These are phyloP conservation scores for Carettochelys insculpta DNA, from an alignment of 2,113 vertebrate genomes.

Conservation along the genomic window DNA sequence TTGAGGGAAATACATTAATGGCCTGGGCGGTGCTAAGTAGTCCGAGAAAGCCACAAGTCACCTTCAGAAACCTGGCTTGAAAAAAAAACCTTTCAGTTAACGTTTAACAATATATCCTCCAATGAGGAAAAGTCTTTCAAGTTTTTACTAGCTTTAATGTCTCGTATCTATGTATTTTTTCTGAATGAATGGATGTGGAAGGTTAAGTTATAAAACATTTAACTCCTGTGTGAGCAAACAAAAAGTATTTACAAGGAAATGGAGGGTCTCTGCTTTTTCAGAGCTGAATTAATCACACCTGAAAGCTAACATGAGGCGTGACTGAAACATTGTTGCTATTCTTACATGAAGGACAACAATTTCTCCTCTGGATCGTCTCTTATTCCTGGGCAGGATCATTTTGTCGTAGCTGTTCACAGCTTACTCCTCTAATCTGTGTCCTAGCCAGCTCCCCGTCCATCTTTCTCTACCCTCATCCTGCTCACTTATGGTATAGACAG, in stretches of 20 bases:
- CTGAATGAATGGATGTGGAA: not conserved
- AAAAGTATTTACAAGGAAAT: slow-evolving; percentile 33
- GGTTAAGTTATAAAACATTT: slow-evolving; percentile 9
- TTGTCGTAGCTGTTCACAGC: slow-evolving; percentile 37
- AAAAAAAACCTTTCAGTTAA: not conserved
- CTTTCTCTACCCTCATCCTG: not conserved
- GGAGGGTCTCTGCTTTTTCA: slow-evolving; percentile 9
- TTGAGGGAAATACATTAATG: not conserved
- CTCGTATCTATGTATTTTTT: not conserved
- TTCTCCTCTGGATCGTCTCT: not conserved
- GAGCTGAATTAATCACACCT: slow-evolving; percentile 35
- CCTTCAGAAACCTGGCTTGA: not conserved
- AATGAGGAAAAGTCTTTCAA: not conserved
- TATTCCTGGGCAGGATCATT: slow-evolving; percentile 14
- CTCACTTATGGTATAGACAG: slow-evolving; percentile 40
- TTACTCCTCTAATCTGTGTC: slow-evolving; percentile 46
- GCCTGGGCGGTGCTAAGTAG: not conserved
- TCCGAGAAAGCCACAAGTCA: not conserved
- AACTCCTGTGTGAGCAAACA: not conserved
- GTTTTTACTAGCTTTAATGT: not conserved
- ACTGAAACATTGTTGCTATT: slow-evolving; percentile 21
- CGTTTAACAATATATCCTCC: not conserved
- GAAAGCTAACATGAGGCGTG: slow-evolving; percentile 33
- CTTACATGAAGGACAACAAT: not conserved
- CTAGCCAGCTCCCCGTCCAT: slow-evolving; percentile 9